Conservation (phyloP, 1,140 invertebrate genomes). For the Drosophila truncata region DNA sequence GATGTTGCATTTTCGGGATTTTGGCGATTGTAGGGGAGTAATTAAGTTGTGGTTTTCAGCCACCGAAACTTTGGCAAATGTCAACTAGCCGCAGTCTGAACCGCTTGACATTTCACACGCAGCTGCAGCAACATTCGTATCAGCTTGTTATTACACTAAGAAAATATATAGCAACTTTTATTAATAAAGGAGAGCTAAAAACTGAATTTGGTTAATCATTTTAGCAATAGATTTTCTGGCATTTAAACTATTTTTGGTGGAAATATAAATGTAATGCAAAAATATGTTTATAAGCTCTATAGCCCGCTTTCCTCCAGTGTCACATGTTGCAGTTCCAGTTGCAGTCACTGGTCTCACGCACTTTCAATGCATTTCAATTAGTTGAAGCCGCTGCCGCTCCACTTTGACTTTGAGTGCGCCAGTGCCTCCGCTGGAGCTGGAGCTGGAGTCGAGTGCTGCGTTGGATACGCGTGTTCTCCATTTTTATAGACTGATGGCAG, state of each 20-base stretch:
- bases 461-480: conserved; percentile 60
- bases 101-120: conserved; percentile 78
- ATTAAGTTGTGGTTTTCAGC: conserved; percentile 67
- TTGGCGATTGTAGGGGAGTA: conserved; percentile 44
- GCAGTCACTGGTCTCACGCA: conserved; percentile 69
- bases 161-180: neutral
- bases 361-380: conserved; percentile 83
- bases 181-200: neutral
- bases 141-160: conserved; percentile 20
- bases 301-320: neutral
- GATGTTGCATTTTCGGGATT: conserved; percentile 5
- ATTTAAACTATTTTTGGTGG: neutral
- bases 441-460: conserved; percentile 5
- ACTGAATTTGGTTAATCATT: neutral
- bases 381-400: conserved; percentile 56
- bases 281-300: neutral
- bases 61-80: conserved; percentile 53
- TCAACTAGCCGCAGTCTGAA: conserved; percentile 46
- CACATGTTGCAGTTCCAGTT: conserved; percentile 23
- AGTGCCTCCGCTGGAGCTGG: neutral
- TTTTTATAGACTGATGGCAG: conserved; percentile 79
- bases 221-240: neutral
- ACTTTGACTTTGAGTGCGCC: conserved; percentile 72
- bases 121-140: conserved; percentile 42
- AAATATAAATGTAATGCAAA: neutral